Conservation (phyloP, 2,113 vertebrate genomes). For the Pleuronectes platessa region DNA sequence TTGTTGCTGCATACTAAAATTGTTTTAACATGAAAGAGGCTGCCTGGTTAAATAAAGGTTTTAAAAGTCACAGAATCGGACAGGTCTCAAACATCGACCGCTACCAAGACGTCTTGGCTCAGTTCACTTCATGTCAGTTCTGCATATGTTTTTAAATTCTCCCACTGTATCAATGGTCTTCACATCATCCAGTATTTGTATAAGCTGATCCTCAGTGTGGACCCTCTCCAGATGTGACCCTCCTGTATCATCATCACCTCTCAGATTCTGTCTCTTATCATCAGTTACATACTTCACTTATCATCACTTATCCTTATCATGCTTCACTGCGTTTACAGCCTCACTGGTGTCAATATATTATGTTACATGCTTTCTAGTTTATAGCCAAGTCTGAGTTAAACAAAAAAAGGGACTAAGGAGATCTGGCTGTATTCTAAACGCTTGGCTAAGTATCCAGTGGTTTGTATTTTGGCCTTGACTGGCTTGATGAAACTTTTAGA, state of each 20-base stretch:
- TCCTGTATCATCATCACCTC: background rate
- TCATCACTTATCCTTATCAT: conserved; percentile 3
- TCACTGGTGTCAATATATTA: background rate
- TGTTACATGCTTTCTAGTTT: background rate
- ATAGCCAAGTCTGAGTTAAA: background rate
- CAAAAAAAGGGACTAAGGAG: background rate
- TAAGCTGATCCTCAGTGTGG: background rate
- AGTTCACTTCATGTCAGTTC: no score
- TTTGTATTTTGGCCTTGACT: background rate
- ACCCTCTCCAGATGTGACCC: background rate
- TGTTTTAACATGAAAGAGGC: no score
- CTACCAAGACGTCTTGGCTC: no score
- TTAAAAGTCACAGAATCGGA: background rate
- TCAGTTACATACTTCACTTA: background rate
- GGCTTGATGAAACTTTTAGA: conserved; percentile 21
- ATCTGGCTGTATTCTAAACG: background rate
- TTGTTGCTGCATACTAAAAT: no score
- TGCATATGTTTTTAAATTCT: no score
- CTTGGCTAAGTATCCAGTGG: background rate
- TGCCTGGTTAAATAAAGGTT: no score
- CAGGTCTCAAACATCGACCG: background rate
- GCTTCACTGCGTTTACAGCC: background rate
- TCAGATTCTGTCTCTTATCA: background rate
- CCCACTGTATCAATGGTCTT: no score
- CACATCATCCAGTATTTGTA: no score